Evolutionary conservation across 37 sponge, comb jelly and placozoan species (phyloP).

Genomic region (Halisarca cf. caerulea): DNA sequence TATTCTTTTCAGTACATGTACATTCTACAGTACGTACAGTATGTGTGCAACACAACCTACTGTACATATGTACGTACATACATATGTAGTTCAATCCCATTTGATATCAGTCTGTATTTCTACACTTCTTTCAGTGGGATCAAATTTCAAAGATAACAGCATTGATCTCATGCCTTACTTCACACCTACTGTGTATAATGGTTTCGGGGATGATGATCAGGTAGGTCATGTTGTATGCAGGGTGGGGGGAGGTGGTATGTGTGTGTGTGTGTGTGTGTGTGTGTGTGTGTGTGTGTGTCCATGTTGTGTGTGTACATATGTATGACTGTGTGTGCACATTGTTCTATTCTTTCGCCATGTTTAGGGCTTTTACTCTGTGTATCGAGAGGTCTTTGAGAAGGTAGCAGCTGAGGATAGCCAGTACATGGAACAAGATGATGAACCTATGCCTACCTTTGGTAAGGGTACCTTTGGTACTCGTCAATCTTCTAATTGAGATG

Average conservation of each 20-base stretch:
- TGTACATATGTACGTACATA: too few relatives aligned
- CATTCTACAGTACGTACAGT: too few relatives aligned
- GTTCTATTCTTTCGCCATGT: not conserved
- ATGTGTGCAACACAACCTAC: too few relatives aligned
- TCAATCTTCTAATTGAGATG: too few relatives aligned
- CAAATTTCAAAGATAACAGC: slow-evolving; percentile 83
- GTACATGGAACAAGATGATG: slow-evolving; percentile 50
- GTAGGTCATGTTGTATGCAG: slow-evolving; percentile 28
- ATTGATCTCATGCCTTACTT: slow-evolving; percentile 92
- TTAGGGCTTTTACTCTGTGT: slow-evolving; percentile 89
- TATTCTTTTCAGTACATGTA: not conserved
- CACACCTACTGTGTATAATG: slow-evolving; percentile 73
- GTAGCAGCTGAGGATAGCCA: slow-evolving; percentile 78
- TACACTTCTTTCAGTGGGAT: slow-evolving; percentile 48
- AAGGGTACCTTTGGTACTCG: too few relatives aligned
- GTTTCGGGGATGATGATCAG: slow-evolving; percentile 84
- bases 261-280: not conserved
- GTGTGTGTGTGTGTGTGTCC: too few relatives aligned
- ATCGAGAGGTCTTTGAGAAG: slow-evolving; percentile 60
- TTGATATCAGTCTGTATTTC: too few relatives aligned
- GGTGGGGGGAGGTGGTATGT: not conserved
- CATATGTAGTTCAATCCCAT: too few relatives aligned
- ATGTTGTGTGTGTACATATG: too few relatives aligned
- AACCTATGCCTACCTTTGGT: slow-evolving; percentile 45
- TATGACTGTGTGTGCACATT: not conserved